Percentiles rank a stretch among this genome's conserved stretches.
These are phyloP conservation scores for Epinephelus moara DNA, from an alignment of 2,113 vertebrate genomes.

Conservation along the genomic window DNA sequence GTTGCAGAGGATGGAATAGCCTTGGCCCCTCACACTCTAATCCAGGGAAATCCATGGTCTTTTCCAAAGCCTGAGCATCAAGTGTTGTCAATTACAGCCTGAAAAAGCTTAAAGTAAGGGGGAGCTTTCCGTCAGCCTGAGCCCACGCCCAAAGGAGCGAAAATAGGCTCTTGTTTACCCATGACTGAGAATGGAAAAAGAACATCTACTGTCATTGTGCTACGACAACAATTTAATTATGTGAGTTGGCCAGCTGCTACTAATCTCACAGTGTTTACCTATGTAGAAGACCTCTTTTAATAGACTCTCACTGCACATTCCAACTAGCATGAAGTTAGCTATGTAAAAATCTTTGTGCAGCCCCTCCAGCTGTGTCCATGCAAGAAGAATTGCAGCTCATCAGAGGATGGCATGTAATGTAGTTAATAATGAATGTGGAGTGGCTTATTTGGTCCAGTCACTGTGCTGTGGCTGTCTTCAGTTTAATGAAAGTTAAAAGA, in stretches of 20 bases:
- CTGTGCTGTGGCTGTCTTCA: constrained; percentile 15
- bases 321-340: constrained; percentile 36
- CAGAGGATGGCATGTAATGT: constrained; percentile 44
- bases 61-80: constrained; percentile 68
- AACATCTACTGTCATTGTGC: constrained; percentile 53
- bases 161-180: constrained; percentile 66
- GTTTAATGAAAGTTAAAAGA: constrained; percentile 50
- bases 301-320: constrained; percentile 65
- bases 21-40: constrained; percentile 67
- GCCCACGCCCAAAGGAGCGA: constrained; percentile 43
- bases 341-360: constrained; percentile 52
- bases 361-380: constrained; percentile 51
- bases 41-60: constrained; percentile 72
- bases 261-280: constrained; percentile 72
- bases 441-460: constrained; percentile 42
- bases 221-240: constrained; percentile 75
- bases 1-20: constrained; percentile 63
- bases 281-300: constrained; percentile 63
- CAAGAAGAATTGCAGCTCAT: constrained; percentile 52
- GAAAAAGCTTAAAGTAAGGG: constrained; percentile 65
- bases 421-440: constrained; percentile 54
- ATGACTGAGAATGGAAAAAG: constrained; percentile 53
- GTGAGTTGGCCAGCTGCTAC: constrained; percentile 63
- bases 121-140: constrained; percentile 47
- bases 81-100: constrained; percentile 74